Conservation (phyloP, 1,140 invertebrate species). For the Micrasema longulum region DNA sequence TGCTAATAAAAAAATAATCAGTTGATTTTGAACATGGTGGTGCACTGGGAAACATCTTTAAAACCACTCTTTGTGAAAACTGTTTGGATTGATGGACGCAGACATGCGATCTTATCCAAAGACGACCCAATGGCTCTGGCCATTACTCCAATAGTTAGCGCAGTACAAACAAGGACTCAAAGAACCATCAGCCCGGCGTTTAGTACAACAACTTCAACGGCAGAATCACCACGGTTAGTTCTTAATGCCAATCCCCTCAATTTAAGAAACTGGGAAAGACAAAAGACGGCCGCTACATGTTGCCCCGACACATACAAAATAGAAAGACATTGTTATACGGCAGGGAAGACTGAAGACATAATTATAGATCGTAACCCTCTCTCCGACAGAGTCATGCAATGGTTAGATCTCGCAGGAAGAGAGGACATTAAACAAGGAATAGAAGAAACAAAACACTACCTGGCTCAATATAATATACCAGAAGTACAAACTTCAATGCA, state of each 20-base stretch:
- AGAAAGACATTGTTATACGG: constrained; percentile 56
- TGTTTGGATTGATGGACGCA: constrained; percentile 77
- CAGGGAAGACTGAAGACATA: constrained; percentile 40
- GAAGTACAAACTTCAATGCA: constrained; percentile 27
- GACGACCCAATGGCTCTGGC: constrained; percentile 65
- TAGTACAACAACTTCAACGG: constrained; percentile 37
- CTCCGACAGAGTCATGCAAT: constrained; percentile 71
- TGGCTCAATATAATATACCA: constrained; percentile 31
- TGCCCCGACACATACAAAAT: constrained; percentile 14
- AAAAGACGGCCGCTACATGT: not conserved
- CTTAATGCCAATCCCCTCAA: constrained; percentile 56
- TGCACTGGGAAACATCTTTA: constrained; percentile 78
- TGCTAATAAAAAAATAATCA: too few relatives aligned
- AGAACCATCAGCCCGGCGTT: constrained; percentile 53
- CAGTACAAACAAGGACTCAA: constrained; percentile 44
- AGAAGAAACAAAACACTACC: constrained; percentile 36
- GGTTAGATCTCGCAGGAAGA: constrained; percentile 71
- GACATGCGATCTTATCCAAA: constrained; percentile 76
- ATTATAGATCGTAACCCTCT: constrained; percentile 59
- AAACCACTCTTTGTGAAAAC: constrained; percentile 77
- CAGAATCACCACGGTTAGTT: constrained; percentile 24
- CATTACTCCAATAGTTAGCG: constrained; percentile 42
- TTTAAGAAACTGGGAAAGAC: constrained; percentile 24
- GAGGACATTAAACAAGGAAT: constrained; percentile 56
- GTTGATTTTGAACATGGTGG: constrained; percentile 57